Evolutionary conservation across 2,113 vertebrate genomes (phyloP).

Genomic region (Rutilus rutilus): DNA sequence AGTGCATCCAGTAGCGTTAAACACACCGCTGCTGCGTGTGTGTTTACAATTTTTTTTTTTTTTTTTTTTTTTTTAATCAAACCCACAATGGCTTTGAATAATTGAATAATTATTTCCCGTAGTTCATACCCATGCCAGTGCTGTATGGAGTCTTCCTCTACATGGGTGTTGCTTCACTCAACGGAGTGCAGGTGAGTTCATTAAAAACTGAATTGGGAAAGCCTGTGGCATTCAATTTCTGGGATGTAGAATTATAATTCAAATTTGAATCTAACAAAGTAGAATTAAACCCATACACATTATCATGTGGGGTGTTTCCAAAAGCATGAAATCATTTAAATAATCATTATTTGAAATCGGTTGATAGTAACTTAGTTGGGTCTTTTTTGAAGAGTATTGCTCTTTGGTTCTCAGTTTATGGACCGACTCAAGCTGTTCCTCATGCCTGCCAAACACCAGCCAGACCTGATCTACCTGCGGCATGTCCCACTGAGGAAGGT

Average conservation of each 20-base stretch:
- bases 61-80: neutral
- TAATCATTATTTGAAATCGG: neutral
- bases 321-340: neutral
- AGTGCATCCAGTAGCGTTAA: neutral
- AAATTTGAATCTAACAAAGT: neutral
- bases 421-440: conserved; percentile 94
- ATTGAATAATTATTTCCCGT: neutral
- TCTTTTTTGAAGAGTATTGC: neutral
- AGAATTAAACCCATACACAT: neutral
- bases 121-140: conserved; percentile 83
- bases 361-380: neutral
- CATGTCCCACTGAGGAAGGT: conserved; percentile 94
- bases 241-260: neutral
- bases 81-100: neutral
- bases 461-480: conserved; percentile 95
- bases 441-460: conserved; percentile 98
- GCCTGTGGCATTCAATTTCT: neutral
- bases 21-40: neutral
- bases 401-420: conserved; percentile 86
- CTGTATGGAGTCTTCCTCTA: conserved; percentile 81
- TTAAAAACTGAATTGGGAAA: neutral
- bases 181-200: conserved; percentile 76
- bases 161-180: conserved; percentile 81
- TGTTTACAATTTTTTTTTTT: neutral
- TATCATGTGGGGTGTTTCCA: neutral